Base-by-base conservation (phyloP, 2,888 invertebrate species). In the Galeruca laticollis region DNA sequence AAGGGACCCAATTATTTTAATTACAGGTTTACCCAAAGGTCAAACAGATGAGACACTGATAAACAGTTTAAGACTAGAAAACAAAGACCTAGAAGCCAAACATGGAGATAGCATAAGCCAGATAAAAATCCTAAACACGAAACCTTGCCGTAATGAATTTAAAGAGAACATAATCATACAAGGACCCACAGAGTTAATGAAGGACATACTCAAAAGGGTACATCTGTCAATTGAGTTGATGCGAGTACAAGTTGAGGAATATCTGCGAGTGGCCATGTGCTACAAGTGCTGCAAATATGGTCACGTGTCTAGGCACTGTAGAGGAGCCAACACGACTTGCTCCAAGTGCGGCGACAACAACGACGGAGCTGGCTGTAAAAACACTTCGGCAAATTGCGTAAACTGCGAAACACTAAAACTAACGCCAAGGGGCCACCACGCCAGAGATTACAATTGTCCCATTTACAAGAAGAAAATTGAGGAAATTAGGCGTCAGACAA, bases 201-300 rank as follows among this genome's bases (percentile, higher is more conserved):
- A n/a, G n/a, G n/a, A n/a, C n/a, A n/a, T n/a, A n/a, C n/a, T n/a
- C n/a, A n/a, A n/a, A n/a, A n/a, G n/a, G n/a, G n/a, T n/a, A n/a
- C n/a, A n/a, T n/a, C n/a, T n/a, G n/a, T n/a, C n/a, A n/a, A n/a
- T n/a, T n/a, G n/a, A n/a, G n/a, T n/a, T n/a, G n/a, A n/a, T n/a
- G n/a, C n/a, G n/a, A n/a, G n/a, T n/a, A n/a, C n/a, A 15, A 13
- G 60, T 60, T 4, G 40, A 37, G 8, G 40, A 60, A 37, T 40
- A 37, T 13, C 8, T 37, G 4, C 8, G 1, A 2, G 40, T 60
- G 1, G 2, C 40, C 1, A 18, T 60, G 8, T 60, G 60, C 21
- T 60, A 9, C 3, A 60, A 60, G 15, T 60, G 60, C 20, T 60
- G 60, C 40, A 11, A 31, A 40, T 40, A 20, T 13, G 60, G 60